A percentile compares a stretch with the other conserved stretches of the same genome.
phyloP scores from a whole-genome alignment of 2,797 vertebrate genomes.

The Pogoniulus pusillus region DNA sequence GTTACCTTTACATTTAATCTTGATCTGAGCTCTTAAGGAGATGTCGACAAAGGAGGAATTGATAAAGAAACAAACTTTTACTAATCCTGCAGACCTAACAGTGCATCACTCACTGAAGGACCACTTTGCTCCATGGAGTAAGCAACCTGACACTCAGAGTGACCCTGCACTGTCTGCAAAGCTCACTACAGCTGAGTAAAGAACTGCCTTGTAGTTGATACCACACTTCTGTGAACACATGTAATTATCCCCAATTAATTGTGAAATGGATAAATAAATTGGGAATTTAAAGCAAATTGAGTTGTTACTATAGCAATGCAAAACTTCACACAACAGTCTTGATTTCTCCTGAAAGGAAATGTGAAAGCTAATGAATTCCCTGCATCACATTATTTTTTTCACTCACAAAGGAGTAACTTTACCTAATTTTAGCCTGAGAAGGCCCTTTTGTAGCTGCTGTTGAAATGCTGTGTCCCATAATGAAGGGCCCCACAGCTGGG shows the following conservation, averaged over 20 bases:
- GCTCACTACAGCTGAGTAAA: not conserved
- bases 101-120: not conserved
- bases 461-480: not conserved
- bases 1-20: not conserved
- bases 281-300: not conserved
- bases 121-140: not conserved
- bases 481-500: not conserved
- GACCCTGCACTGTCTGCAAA: not conserved
- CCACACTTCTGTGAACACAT: not conserved
- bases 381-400: not conserved
- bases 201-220: not conserved
- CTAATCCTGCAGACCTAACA: not conserved
- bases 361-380: not conserved
- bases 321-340: not conserved
- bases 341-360: not conserved
- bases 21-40: not conserved
- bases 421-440: not conserved
- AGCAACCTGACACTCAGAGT: not conserved
- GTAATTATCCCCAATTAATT: not conserved
- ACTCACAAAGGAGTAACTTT: not conserved
- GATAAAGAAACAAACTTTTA: not conserved
- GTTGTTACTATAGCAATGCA: not conserved
- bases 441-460: not conserved
- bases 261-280: not conserved
- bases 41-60: not conserved